Base-by-base conservation (phyloP, 2,797 vertebrate genomes). In the Halcyon badia region DNA sequence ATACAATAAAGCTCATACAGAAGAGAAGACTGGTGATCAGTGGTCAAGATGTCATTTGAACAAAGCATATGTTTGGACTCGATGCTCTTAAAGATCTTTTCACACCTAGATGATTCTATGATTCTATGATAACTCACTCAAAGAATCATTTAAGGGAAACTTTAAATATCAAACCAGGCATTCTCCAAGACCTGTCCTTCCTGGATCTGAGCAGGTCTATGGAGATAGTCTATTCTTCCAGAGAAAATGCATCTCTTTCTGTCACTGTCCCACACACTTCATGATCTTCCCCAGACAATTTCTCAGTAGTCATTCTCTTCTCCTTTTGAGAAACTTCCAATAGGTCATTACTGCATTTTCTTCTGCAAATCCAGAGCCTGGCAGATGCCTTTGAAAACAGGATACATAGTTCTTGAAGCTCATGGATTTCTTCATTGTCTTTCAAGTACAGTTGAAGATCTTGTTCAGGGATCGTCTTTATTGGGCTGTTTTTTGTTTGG, bases 51-150 rank as follows among this genome's bases (percentile, higher is more conserved):
- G 14, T 4, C 14, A 8, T 77, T 88, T 81, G 14, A 58, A 18
- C 4, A 58, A 77, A 66, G 12, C 5, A 16, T 1, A 22, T 0
- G 2, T 14, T 39, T 77, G 26, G 5, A 48, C 24, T 42, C 3
- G 0, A 28, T 58, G 22, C 14, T 69, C 33, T 65, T 72, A 42
- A 44, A 61, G 10, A 1, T 39, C 11, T 62, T 75, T 60, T 61
- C 26, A 10, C 75, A 8, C 4, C 25, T 39, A 30, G 75, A 61
- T 28, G 17, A 20, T 46, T 37, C 22, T 18, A 2, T 30, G 30
- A 37, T 65, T 70, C 33, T 66, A 1, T n/a, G n/a, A n/a, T 33
- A 68, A n/a, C 9, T 51, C 14, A 15, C 35, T 87, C 25, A 16
- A 76, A 71, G 16, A 68, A 17, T 30, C 0, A 0, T 56, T 54